Evolutionary conservation across 2,797 vertebrate species (phyloP).

Genomic region (Nannoperca australis): DNA sequence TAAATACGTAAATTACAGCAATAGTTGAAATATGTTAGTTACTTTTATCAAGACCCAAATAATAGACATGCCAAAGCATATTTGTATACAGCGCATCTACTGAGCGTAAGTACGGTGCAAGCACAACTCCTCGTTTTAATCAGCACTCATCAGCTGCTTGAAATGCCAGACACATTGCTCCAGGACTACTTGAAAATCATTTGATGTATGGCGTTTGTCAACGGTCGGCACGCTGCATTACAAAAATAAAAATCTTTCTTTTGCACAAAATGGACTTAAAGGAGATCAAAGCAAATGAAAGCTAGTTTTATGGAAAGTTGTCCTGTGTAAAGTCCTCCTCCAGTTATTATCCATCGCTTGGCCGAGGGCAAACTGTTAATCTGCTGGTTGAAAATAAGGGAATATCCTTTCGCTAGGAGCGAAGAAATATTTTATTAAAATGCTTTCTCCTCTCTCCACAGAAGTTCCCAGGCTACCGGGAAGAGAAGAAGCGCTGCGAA

Average conservation of each 20-base stretch:
- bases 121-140: slow-evolving; percentile 1
- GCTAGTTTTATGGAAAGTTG: too few species aligned
- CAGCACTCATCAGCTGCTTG: background rate
- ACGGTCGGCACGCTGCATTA: too few species aligned
- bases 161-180: background rate
- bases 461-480: slow-evolving; percentile 88
- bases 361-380: background rate
- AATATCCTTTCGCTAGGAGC: background rate
- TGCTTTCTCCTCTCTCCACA: slow-evolving; percentile 49
- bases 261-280: background rate
- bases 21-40: background rate
- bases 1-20: background rate
- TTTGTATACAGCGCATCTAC: background rate
- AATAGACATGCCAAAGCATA: background rate
- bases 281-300: background rate
- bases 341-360: background rate
- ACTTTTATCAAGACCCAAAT: background rate
- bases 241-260: background rate
- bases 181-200: background rate
- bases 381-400: background rate
- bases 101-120: background rate
- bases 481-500: slow-evolving; percentile 90
- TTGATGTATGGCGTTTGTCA: background rate
- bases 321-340: too few species aligned
- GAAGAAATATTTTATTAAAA: slow-evolving; percentile 3